Evolutionary conservation across 2,888 invertebrate species (phyloP), one percentile per base, ranked within the genome.

Genomic region (Tenthredo livida): DNA sequence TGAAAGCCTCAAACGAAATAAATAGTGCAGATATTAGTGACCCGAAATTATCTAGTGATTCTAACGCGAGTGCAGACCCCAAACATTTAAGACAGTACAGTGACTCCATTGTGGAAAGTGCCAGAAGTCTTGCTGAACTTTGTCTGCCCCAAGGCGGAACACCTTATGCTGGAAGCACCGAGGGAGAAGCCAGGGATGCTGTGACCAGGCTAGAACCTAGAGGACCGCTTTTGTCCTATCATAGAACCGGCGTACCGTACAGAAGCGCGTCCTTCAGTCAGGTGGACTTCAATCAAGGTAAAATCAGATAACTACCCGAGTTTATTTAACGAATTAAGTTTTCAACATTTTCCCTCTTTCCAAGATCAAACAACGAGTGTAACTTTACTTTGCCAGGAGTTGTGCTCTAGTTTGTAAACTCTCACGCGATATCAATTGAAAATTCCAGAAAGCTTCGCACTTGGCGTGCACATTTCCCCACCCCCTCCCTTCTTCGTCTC

Each of bases 231-330:
- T 89, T 91, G 33, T 87, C 88, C 85, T 91, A 89, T 87, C 92
- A 91, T 54, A 89, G 89, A 75, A 85, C 89, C 17, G 89, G 90
- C 21, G 87, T 88, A 89, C 97, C 97, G 1, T 96, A 96, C 91
- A 95, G 98, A 61, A 97, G 97, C 90, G 97, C 97, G 7, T 98
- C 98, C 9, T 98, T 98, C 91, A 97, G 98, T 0, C 97, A 98
- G 93, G 97, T 97, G 86, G 97, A 98, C 92, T 97, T 96, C 90
- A 94, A 89, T 88, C 91, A 91, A 89, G 92, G 92, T 92, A 87
- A 89, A 85, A n/a, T n/a, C n/a, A n/a, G 1, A 29, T 43, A 10
- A 7, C 4, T 21, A 4, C 40, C n/a, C 1, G 12, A 73, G 17
- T 73, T 21, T 21, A 33, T 70, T 37, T 6, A 70, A 37, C 0